These are phyloP conservation scores for Orycteropus afer DNA, from an alignment of 2,113 vertebrate species.

Conservation along the genomic window DNA sequence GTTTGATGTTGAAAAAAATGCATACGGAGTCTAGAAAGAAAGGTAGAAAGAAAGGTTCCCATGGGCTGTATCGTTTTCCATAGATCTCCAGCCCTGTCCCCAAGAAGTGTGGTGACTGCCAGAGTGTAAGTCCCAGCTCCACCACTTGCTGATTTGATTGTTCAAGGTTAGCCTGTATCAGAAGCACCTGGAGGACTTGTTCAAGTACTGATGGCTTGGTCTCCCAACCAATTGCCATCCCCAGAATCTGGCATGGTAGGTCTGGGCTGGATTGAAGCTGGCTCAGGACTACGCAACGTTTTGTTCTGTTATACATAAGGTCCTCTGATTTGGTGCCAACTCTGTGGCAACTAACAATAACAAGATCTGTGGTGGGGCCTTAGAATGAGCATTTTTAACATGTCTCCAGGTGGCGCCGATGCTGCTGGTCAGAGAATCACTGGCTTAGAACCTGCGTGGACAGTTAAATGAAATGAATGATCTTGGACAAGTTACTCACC, in stretches of 20 bases:
- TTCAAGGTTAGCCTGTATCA: not conserved
- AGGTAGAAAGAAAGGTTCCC: not conserved
- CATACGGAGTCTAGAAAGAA: fast-evolving
- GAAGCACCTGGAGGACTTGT: not conserved
- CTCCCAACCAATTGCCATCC: fast-evolving
- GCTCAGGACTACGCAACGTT: not conserved
- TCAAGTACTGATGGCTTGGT: not conserved
- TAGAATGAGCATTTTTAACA: not conserved
- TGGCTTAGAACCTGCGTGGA: not conserved
- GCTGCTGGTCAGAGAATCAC: not conserved
- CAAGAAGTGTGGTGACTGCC: fast-evolving
- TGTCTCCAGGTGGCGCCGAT: not conserved
- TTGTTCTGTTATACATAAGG: not conserved
- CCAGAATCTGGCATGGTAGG: not conserved
- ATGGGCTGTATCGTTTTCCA: not conserved
- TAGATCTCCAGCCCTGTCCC: no score
- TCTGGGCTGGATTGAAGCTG: not conserved
- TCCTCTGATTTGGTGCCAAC: not conserved
- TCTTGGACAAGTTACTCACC: not conserved
- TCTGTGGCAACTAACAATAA: not conserved
- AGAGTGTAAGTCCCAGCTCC: not conserved
- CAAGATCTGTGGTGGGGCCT: not conserved
- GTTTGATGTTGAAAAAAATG: not conserved
- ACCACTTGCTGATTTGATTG: not conserved
- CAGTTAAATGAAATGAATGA: not conserved